Evolutionary conservation across 2,888 invertebrate species (phyloP).

Genomic region (Agrochola circellaris): DNA sequence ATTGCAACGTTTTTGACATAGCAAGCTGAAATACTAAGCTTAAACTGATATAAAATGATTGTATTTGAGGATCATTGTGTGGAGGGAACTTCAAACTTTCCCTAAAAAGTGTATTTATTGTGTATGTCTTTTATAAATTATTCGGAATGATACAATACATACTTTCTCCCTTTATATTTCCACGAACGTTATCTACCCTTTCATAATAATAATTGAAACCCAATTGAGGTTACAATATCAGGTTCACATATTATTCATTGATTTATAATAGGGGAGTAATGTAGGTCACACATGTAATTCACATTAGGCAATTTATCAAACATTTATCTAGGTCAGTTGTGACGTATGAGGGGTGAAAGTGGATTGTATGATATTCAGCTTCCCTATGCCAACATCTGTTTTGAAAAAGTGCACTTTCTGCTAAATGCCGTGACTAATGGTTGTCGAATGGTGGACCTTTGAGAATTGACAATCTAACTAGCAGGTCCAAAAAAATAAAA

Average conservation of each 20-base stretch:
- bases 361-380: background rate
- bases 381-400: background rate
- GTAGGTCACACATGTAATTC: conserved; percentile 42
- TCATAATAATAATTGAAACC: conserved; percentile 2
- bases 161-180: no score
- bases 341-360: conserved; percentile 1
- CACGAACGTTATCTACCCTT: conserved; percentile 18
- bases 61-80: background rate
- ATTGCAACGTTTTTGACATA: background rate
- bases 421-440: no score
- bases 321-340: conserved; percentile 28
- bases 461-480: no score
- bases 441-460: no score
- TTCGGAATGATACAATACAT: no score
- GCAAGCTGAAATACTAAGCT: no score
- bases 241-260: conserved; percentile 11
- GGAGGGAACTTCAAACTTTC: background rate
- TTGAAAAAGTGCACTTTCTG: no score
- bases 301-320: conserved; percentile 9
- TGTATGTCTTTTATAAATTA: no score
- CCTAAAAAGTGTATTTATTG: background rate
- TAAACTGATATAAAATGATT: background rate
- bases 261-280: conserved; percentile 30
- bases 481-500: no score
- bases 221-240: conserved; percentile 16